Base-by-base conservation (phyloP, 1,140 invertebrate genomes). In the Drosophila orena region DNA sequence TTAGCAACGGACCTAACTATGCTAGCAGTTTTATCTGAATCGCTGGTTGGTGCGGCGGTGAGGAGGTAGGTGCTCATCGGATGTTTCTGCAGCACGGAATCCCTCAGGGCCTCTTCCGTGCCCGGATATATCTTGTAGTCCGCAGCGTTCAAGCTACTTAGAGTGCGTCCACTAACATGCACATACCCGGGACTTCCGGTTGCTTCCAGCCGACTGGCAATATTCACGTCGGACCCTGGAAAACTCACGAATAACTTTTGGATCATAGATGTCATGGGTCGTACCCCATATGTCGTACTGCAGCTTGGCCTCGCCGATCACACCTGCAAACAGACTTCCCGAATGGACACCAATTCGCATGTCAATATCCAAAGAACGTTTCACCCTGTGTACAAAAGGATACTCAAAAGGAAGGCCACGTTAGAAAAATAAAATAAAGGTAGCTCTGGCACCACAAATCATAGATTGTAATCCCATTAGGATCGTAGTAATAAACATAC, bases 291-390 rank as follows among this genome's bases (percentile, higher is more conserved):
- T 96, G 91, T 99, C 98, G 91, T 96, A 99, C 93, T 99, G 98
- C 96, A 98, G 98, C 93, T 99, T 99, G 47, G 96, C 95, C 2
- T 96, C 94, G 0, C 98, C 98, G 22, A 99, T 94, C 3, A 99
- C 94, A 0, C 98, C 98, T 59, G 97, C 97, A 10, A 98, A 93
- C 42, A 99, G 97, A 80, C 95, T 95, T 0, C 98, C 98, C 15
- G 96, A 97, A 92, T 99, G 98, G 1, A 99, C 95, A 0, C 98
- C 98, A 66, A 99, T 99, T 75, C 98, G 93, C 98, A 99, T 99
- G 86, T 98, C 96, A n/a, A 99, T 97, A 73, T 97, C 94, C 6
- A 98, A 93, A 1, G 95, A 93, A 20, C 95, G 94, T 37, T 95
- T 94, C 42, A 95, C 93, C 79, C 97, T 95, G 49, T 2, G 34